Base-by-base conservation (phyloP, 2,113 vertebrate genomes). In the Cacatua alba region DNA sequence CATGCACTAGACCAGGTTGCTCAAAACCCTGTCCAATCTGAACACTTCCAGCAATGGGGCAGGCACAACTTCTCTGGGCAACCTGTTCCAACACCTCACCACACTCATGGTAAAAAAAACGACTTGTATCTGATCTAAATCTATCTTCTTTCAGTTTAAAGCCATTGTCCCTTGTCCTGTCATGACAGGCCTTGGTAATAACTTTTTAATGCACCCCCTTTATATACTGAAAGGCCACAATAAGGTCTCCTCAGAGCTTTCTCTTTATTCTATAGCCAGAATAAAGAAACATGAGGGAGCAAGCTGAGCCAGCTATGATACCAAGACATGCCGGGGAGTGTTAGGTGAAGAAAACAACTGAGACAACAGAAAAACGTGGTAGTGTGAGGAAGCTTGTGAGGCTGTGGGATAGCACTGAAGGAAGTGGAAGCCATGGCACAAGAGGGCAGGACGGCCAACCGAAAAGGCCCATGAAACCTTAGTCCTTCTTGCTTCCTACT, bases 321-420 rank as follows among this genome's bases (percentile, higher is more conserved):
- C 59, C 17, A 24, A 52, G 17, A 12, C 37, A 26, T 0, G 10
- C 11, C 1, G 1, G 17, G 11, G 33, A 41, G 14, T 0, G 0
- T 24, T 31, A 20, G 11, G 63, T 37, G 49, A 44, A 24, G 23
- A 10, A 21, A 64, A 21, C 16, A 44, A 35, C 41, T 2, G 33
- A n/a, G 28, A 46, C 28, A 41, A 15, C 6, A 33, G 31, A 26
- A 31, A n/a, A 57, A 10, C 0, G 4, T 8, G 17, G n/a, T 35
- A 48, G 33, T 0, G 28, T 5, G 7, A 33, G 9, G 33, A 18
- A 35, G 17, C 8, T 10, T 13, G 35, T 4, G 26, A 33, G 33
- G n/a, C 49, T 23, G 49, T 3, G 1, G 63, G 29, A 5, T 28
- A 64, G 49, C 24, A 7, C 1, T 2, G 14, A 37, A 10, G 2